Evolutionary conservation across 1,140 invertebrate genomes (phyloP), one percentile per base, ranked within the genome.

Genomic region (Probaryconus sp.): DNA sequence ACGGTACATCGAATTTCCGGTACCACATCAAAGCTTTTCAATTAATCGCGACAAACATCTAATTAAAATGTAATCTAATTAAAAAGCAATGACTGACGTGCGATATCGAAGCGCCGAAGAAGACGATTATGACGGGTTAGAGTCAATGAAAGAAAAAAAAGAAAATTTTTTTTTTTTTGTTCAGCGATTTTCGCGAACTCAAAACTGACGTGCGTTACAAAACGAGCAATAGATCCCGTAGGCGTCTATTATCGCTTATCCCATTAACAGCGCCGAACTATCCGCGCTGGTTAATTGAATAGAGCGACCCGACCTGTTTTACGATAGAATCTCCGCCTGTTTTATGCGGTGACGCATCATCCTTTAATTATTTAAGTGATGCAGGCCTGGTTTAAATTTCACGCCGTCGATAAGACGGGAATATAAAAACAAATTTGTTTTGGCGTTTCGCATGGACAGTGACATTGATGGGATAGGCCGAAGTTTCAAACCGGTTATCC

Each of bases 281-380:
- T 72, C 31, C 53, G 35, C 20, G 51, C 45, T 63, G 45, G 13
- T 69, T 75, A 75, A 78, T 78, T 75, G 76, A 78, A 78, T 75
- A 75, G 63, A 71, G 51, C 40, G 35, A 21, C 33, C 11, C 67
- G 72, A 75, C 63, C 63, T 65, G 63, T 68, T 78, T 69, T 55
- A 68, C 60, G 73, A 76, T 67, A 61, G 67, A 71, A 64, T 71
- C 67, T 60, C 40, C 64, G 61, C 42, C 30, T 11, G 61, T 60
- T 56, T 50, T 40, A 45, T 55, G 64, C 60, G 42, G 60, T 53
- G 64, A 60, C 73, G 65, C 60, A 50, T 61, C 65, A 43, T 67
- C 61, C 53, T 70, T 70, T 70, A 77, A 77, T 77, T 71, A 73
- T 77, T 74, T 70, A 61, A 48, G 63, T 65, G 67, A 63, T 35